phyloP scores from a whole-genome alignment of 92 coral and sea anemone genomes.

The Palythoa grandiflora region DNA sequence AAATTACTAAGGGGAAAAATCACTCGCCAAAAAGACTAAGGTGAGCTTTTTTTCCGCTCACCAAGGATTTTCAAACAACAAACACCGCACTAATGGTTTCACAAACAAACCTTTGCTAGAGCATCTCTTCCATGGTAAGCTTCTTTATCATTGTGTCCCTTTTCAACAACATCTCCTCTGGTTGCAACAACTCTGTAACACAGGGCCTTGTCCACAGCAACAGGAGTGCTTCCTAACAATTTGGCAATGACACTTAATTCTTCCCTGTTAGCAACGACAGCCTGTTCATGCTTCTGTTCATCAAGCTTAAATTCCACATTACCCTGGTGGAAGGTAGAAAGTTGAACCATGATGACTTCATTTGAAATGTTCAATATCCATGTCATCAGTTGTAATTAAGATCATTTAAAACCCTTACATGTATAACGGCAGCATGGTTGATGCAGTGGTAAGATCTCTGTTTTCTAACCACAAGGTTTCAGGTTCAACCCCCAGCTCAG shows the following conservation, averaged over 20 bases:
- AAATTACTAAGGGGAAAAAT: too few relatives aligned
- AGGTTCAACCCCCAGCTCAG: too few relatives aligned
- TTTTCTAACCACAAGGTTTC: too few relatives aligned
- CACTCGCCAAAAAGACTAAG: too few relatives aligned
- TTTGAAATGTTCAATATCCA: too few relatives aligned
- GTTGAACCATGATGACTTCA: background rate
- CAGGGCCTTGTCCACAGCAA: constrained; percentile 82
- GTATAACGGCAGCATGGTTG: too few relatives aligned
- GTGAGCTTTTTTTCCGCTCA: too few relatives aligned
- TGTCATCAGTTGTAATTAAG: too few relatives aligned
- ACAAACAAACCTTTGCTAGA: constrained; percentile 79
- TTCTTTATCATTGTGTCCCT: constrained; percentile 91
- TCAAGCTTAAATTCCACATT: constrained; percentile 82
- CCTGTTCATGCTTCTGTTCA: constrained; percentile 76
- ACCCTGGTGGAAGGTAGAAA: constrained; percentile 63
- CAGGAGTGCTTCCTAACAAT: constrained; percentile 80
- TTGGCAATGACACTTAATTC: constrained; percentile 78
- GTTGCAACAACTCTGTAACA: constrained; percentile 95
- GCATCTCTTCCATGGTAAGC: constrained; percentile 96
- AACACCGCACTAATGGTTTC: background rate
- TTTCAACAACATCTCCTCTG: constrained; percentile 92
- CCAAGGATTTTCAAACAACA: too few relatives aligned
- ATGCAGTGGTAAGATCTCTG: too few relatives aligned
- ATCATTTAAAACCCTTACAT: too few relatives aligned
- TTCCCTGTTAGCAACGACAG: constrained; percentile 74